Evolutionary conservation across 2,113 vertebrate species (phyloP), one percentile per base, ranked within the genome.

Genomic region (Pseudois nayaur): DNA sequence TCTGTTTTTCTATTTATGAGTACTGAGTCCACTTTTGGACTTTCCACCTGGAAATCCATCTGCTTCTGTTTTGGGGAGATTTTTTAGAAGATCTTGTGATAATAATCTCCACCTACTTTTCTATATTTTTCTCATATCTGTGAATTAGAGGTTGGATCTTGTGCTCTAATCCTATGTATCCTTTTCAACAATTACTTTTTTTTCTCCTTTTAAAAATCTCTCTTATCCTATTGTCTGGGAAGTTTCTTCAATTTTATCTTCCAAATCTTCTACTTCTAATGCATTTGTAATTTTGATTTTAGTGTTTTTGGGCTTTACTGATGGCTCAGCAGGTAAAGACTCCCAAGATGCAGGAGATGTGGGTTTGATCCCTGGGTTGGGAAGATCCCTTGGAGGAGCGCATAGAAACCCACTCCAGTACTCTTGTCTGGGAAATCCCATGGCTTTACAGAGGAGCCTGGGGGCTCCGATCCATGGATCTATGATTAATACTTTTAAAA

Each of bases 271-370:
- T 79, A 81, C 29, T 87, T 94, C 36, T 81, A 36, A 60, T 97
- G 79, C 62, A 86, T 96, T 95, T 86, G 29, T 96, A 43, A 55
- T 95, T 94, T 94, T 60, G 25, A 27, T 48, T 86, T 94, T 81
- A 45, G 29, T 89, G 57, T 25, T 86, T 96, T 92, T 7, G 23
- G 12, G 71, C 60, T 62, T 62, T 33, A 62, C 60, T 62, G 60
- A 33, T 62, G 29, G 60, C 71, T 76, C 36, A 76, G 36, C 36
- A 27, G 71, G 36, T 76, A 43, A 43, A 43, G 36, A 43, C 36
- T 74, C 71, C 71, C 36, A 43, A 76, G 21, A 43, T 43, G 36
- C 36, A 76, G 36, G 71, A 76, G 23, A 3, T 43, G 23, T 0
- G 1, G 71, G 40, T 76, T 43, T 43, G 71, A 76, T 76, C 40